Conservation (phyloP, 2,113 vertebrate genomes). For the Datnioides undecimradiatus region DNA sequence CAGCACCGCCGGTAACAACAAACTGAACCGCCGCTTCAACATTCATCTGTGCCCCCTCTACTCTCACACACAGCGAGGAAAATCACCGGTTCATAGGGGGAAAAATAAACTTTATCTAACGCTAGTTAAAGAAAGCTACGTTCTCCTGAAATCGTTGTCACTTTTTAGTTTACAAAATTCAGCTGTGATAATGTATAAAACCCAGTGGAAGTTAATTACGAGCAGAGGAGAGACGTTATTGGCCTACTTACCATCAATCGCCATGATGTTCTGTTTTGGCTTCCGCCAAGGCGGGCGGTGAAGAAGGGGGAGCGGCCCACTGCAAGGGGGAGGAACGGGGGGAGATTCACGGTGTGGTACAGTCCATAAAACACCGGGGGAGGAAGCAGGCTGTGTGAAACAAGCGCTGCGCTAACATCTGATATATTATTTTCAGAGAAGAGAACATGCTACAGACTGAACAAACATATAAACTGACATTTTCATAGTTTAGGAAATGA, state of each 20-base stretch:
- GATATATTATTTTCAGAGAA: background rate
- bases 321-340: constrained; percentile 14
- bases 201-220: constrained; percentile 58
- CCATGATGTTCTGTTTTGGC: constrained; percentile 92
- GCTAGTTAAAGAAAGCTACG: background rate
- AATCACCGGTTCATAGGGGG: background rate
- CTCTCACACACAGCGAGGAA: constrained; percentile 21
- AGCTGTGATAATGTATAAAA: background rate
- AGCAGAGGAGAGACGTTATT: constrained; percentile 80
- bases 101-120: constrained; percentile 7
- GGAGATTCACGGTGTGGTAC: constrained; percentile 50
- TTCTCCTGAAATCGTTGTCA: background rate
- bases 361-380: constrained; percentile 22
- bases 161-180: background rate
- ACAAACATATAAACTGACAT: background rate
- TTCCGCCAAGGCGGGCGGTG: constrained; percentile 80
- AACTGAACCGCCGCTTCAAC: background rate
- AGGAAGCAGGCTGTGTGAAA: background rate
- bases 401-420: background rate
- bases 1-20: constrained; percentile 70
- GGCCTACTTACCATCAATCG: constrained; percentile 95
- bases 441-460: background rate
- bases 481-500: background rate
- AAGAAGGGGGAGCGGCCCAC: constrained; percentile 71
- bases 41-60: background rate